Evolutionary conservation across 2,888 invertebrate genomes (phyloP).

Genomic region (Steromphala cineraria): DNA sequence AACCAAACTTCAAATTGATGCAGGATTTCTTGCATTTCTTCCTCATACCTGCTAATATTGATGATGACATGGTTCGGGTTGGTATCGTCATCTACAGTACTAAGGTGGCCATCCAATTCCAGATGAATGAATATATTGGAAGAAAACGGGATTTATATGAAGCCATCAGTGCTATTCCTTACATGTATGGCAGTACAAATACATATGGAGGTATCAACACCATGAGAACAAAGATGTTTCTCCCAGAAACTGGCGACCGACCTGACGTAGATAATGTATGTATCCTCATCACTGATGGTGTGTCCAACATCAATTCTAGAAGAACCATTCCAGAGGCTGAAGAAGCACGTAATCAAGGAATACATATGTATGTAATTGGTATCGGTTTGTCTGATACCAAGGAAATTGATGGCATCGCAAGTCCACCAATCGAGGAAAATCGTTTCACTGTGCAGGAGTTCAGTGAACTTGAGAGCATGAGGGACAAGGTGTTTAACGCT

Average conservation of each 20-base stretch:
- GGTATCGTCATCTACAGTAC: slow-evolving; percentile 66
- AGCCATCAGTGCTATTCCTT: slow-evolving; percentile 59
- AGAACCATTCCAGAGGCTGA: slow-evolving; percentile 65
- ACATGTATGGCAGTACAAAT: slow-evolving; percentile 67
- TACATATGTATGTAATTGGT: slow-evolving; percentile 56
- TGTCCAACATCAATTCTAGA: slow-evolving; percentile 65
- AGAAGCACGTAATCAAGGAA: slow-evolving; percentile 40
- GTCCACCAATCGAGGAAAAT: slow-evolving; percentile 41
- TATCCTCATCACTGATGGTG: slow-evolving; percentile 71
- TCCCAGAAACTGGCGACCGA: slow-evolving; percentile 62
- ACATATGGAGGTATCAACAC: slow-evolving; percentile 63
- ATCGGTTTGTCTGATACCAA: slow-evolving; percentile 50
- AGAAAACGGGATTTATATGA: slow-evolving; percentile 49
- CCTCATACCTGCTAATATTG: slow-evolving; percentile 55
- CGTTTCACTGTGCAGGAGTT: slow-evolving; percentile 52
- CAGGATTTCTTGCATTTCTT: slow-evolving; percentile 60
- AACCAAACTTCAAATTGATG: slow-evolving; percentile 57
- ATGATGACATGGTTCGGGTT: slow-evolving; percentile 58
- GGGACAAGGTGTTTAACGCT: slow-evolving; percentile 35
- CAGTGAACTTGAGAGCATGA: slow-evolving; percentile 47
- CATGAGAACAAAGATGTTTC: slow-evolving; percentile 60
- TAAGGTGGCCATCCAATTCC: slow-evolving; percentile 54
- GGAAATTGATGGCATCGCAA: slow-evolving; percentile 53
- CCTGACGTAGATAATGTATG: slow-evolving; percentile 58
- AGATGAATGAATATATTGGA: slow-evolving; percentile 50